Conservation (phyloP, 2,888 invertebrate genomes). For the Drosophila heteroneura region DNA sequence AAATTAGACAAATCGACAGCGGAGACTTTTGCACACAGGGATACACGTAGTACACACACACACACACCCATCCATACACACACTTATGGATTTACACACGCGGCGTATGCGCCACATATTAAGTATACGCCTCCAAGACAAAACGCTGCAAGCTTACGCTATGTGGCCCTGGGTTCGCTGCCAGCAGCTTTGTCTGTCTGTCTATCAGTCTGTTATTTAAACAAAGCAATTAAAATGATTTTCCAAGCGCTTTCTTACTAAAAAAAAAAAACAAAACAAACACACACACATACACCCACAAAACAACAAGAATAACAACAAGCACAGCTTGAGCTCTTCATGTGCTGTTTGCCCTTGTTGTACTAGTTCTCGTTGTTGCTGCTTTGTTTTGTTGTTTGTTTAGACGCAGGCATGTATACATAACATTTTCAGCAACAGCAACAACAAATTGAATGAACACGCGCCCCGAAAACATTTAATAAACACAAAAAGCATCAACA, state of each 20-base stretch:
- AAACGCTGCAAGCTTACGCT: slow-evolving; percentile 27
- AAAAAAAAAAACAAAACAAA: neutral
- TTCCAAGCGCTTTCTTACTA: slow-evolving; percentile 55
- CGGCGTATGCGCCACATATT: slow-evolving; percentile 65
- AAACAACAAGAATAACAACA: slow-evolving; percentile 25
- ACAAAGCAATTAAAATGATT: slow-evolving; percentile 82
- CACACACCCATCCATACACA: slow-evolving; percentile 13
- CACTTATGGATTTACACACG: slow-evolving; percentile 31
- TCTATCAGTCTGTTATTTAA: slow-evolving; percentile 70
- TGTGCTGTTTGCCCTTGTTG: slow-evolving; percentile 48
- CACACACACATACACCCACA: neutral
- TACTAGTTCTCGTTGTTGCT: slow-evolving; percentile 32
- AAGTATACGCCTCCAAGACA: slow-evolving; percentile 74
- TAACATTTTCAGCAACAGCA: slow-evolving; percentile 65
- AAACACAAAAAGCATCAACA: slow-evolving; percentile 73
- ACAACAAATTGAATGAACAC: slow-evolving; percentile 81
- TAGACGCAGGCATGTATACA: slow-evolving; percentile 79
- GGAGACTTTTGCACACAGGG: neutral
- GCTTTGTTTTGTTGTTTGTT: slow-evolving; percentile 66
- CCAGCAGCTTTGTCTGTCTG: slow-evolving; percentile 20
- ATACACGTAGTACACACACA: slow-evolving; percentile 9
- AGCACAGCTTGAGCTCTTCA: slow-evolving; percentile 41
- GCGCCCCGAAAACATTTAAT: slow-evolving; percentile 81
- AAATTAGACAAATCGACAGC: slow-evolving; percentile 19
- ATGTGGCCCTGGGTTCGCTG: slow-evolving; percentile 20